Conservation (phyloP, 2,113 vertebrate genomes). For the Pavo muticus region DNA sequence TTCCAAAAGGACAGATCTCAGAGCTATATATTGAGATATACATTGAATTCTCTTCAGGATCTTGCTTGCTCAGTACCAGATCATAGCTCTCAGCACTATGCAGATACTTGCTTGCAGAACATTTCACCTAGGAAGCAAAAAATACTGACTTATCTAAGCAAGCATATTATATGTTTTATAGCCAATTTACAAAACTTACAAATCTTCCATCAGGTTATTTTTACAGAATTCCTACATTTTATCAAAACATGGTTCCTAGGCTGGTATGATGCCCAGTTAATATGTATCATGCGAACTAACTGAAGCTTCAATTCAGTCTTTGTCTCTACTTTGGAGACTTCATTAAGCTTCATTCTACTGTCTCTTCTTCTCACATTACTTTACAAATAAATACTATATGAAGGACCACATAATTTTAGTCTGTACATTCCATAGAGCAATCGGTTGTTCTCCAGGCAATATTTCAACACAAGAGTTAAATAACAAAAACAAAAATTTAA, state of each 20-base stretch:
- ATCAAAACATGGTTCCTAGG: neutral
- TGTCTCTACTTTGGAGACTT: neutral
- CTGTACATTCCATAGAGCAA: neutral
- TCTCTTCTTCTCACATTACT: neutral
- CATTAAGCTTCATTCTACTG: neutral
- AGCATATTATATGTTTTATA: neutral
- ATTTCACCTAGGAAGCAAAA: neutral
- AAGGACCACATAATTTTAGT: neutral
- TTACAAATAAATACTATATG: neutral
- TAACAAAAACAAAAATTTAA: neutral
- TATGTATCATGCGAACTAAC: neutral
- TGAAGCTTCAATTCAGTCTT: neutral
- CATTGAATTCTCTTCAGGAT: neutral
- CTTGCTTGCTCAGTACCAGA: slow-evolving; percentile 11
- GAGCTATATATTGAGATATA: neutral
- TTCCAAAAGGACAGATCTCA: neutral
- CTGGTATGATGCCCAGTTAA: neutral
- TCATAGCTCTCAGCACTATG: neutral
- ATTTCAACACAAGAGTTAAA: neutral
- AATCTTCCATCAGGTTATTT: neutral
- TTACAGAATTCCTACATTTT: neutral
- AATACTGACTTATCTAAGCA: neutral
- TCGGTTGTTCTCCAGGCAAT: neutral
- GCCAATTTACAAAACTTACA: neutral
- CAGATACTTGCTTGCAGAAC: neutral